Evolutionary conservation across 1,140 invertebrate genomes (phyloP).

Genomic region (Oedothorax gibbosus): DNA sequence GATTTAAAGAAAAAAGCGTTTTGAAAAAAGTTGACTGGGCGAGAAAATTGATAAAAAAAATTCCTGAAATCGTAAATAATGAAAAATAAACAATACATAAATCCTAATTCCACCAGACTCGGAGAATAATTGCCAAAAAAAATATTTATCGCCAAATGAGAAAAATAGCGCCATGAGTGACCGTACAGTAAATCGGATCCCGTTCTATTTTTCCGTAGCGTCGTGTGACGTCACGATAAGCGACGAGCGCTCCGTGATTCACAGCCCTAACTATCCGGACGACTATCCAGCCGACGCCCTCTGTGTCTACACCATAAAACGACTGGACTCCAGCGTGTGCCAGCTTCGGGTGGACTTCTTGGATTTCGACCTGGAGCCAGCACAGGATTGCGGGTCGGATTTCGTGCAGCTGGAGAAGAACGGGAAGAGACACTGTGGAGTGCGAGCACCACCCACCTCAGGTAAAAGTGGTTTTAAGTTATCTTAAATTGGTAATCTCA

Average conservation of each 20-base stretch:
- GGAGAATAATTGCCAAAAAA: no score
- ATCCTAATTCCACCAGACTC: no score
- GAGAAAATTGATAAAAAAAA: no score
- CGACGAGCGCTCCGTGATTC: conserved; percentile 47
- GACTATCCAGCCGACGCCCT: conserved; percentile 60
- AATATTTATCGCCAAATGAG: no score
- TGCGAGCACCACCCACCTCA: conserved; percentile 4
- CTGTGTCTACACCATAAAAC: conserved; percentile 59
- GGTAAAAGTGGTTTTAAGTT: not conserved
- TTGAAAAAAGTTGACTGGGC: no score
- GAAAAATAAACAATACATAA: no score
- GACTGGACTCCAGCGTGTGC: conserved; percentile 53
- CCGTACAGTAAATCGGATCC: no score
- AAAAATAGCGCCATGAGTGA: no score
- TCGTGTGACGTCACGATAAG: conserved; percentile 58
- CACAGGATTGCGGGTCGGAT: conserved; percentile 52
- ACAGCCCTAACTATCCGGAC: conserved; percentile 58
- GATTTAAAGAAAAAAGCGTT: no score
- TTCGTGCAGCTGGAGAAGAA: conserved; percentile 61
- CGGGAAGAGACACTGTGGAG: conserved; percentile 61
- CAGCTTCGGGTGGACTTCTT: conserved; percentile 61
- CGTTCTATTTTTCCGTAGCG: not conserved
- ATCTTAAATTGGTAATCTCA: not conserved
- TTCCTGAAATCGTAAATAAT: no score
- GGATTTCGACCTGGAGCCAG: conserved; percentile 62